phyloP scores from a whole-genome alignment of 1,140 invertebrate species.

The Drosophila takahashii region DNA sequence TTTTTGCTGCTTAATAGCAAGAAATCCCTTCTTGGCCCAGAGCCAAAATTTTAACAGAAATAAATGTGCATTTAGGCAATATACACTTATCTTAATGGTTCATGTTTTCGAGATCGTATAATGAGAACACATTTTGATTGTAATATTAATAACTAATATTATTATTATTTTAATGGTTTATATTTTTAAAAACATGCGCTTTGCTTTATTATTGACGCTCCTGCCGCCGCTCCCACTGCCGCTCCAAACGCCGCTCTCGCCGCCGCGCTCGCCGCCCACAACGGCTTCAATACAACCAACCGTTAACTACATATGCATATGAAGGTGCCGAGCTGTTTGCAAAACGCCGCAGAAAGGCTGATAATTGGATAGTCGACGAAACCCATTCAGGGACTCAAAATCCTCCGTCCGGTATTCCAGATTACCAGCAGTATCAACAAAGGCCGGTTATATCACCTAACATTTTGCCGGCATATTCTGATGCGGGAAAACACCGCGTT shows the following conservation, averaged over 20 bases:
- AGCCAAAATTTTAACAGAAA: too few species aligned
- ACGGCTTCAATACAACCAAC: constrained; percentile 14
- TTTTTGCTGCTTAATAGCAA: too few species aligned
- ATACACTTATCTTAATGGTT: too few species aligned
- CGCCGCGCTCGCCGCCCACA: constrained; percentile 1
- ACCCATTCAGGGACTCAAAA: constrained; percentile 85
- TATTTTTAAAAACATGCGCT: constrained; percentile 28
- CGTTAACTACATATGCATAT: constrained; percentile 10
- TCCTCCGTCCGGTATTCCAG: constrained; percentile 76
- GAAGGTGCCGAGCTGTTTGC: constrained; percentile 94
- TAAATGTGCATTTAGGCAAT: too few species aligned
- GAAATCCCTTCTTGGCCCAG: too few species aligned
- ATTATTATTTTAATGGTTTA: background rate
- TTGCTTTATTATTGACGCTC: constrained; percentile 14
- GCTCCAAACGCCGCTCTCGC: constrained; percentile 6
- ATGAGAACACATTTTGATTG: background rate
- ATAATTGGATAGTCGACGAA: constrained; percentile 95
- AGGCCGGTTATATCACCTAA: constrained; percentile 68
- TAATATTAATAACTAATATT: too few species aligned
- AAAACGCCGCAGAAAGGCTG: constrained; percentile 92
- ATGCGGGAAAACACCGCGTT: constrained; percentile 79
- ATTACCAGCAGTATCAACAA: constrained; percentile 79
- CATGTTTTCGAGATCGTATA: too few species aligned
- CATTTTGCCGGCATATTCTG: constrained; percentile 83
- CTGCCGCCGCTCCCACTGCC: background rate